Evolutionary conservation across 53 echinoderm and acorn worm species (phyloP).

Genomic region (Stichopus horrens): DNA sequence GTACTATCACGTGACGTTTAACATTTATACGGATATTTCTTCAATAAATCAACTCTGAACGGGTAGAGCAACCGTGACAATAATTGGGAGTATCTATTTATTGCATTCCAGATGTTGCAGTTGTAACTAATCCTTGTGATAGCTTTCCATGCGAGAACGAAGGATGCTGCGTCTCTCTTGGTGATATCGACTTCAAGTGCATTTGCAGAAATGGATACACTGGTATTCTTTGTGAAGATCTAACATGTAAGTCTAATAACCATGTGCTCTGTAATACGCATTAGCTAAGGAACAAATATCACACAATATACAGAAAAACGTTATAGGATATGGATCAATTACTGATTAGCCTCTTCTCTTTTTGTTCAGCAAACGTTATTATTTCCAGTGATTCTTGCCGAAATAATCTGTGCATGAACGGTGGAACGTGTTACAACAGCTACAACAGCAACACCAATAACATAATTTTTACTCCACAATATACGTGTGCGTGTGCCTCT

Average conservation of each 20-base stretch:
- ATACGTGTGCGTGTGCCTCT: constrained; percentile 7
- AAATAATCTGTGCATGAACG: constrained; percentile 10
- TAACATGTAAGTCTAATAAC: not conserved
- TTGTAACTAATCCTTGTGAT: constrained; percentile 11
- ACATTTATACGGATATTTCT: not conserved
- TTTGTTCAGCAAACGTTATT: constrained; percentile 10
- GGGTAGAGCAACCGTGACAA: too few relatives aligned
- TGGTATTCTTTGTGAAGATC: constrained; percentile 14
- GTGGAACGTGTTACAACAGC: constrained; percentile 41
- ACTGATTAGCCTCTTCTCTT: not conserved
- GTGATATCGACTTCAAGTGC: constrained; percentile 1
- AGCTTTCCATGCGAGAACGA: constrained; percentile 23
- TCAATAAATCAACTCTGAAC: too few relatives aligned
- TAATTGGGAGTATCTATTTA: too few relatives aligned
- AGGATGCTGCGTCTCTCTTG: not conserved
- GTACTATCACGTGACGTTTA: not conserved
- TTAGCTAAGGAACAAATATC: too few relatives aligned
- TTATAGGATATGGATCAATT: too few relatives aligned
- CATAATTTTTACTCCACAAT: constrained; percentile 19
- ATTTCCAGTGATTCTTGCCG: not conserved
- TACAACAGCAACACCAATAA: constrained; percentile 22
- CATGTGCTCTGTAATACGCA: too few relatives aligned
- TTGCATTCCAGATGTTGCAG: not conserved
- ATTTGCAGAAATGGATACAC: constrained; percentile 28
- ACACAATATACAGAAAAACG: too few relatives aligned